These are phyloP conservation scores for Sparus aurata DNA, from an alignment of 2,797 vertebrate species.

Conservation along the genomic window DNA sequence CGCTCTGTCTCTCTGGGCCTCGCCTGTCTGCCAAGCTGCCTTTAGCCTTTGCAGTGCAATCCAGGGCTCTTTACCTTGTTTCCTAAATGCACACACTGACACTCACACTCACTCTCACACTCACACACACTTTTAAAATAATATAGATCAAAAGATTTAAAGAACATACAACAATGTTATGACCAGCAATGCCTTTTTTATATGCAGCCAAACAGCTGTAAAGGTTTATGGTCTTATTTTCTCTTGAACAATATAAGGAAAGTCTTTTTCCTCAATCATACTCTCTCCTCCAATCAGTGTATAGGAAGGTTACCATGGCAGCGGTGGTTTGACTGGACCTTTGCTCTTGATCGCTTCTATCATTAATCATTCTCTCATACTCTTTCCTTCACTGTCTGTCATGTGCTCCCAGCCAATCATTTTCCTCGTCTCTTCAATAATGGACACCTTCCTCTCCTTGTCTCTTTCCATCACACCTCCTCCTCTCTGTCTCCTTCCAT, in stretches of 20 bases:
- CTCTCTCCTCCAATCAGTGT: conserved; percentile 32
- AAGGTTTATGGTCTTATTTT: neutral
- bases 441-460: conserved; percentile 34
- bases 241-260: neutral
- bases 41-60: conserved; percentile 4
- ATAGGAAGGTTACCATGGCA: conserved; percentile 67
- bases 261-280: conserved; percentile 21
- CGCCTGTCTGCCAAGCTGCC: conserved; percentile 70
- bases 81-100: conserved; percentile 8
- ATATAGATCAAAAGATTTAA: neutral
- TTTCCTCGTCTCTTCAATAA: conserved; percentile 42
- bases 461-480: conserved; percentile 22
- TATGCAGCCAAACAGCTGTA: neutral
- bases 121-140: conserved; percentile 8
- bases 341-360: conserved; percentile 30
- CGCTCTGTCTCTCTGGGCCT: conserved; percentile 53
- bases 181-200: neutral
- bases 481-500: conserved; percentile 33
- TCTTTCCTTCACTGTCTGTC: conserved; percentile 39
- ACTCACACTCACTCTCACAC: too few species aligned
- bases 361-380: conserved; percentile 43
- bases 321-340: conserved; percentile 47
- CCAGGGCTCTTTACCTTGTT: conserved; percentile 30
- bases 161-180: neutral
- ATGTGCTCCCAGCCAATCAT: conserved; percentile 20